phyloP scores from a whole-genome alignment of 2,797 vertebrate species.

The Lutjanus argentimaculatus region DNA sequence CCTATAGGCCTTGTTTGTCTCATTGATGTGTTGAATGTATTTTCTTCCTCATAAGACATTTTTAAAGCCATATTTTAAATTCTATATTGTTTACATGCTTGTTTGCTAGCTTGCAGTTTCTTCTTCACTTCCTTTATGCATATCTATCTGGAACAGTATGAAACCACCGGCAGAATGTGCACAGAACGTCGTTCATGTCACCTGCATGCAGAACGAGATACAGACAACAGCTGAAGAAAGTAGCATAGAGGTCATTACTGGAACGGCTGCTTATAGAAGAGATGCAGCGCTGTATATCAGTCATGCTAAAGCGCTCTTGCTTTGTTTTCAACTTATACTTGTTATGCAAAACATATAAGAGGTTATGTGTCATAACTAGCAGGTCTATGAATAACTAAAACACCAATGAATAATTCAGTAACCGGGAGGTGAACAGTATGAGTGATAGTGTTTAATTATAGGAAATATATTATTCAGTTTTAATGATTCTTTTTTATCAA shows the following conservation, averaged over 20 bases:
- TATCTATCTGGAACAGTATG: not conserved
- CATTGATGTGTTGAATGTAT: no score
- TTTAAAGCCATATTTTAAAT: no score
- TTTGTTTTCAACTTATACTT: not conserved
- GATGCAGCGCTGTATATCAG: not conserved
- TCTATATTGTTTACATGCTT: no score
- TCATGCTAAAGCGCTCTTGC: not conserved
- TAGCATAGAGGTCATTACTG: not conserved
- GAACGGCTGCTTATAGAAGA: not conserved
- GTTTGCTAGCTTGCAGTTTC: not conserved
- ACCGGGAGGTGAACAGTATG: not conserved
- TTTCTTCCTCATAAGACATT: no score
- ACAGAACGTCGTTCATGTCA: not conserved
- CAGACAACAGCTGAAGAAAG: not conserved
- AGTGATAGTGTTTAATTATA: not conserved
- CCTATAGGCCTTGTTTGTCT: no score
- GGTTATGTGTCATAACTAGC: constrained; percentile 3
- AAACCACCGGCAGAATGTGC: not conserved
- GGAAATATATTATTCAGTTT: not conserved
- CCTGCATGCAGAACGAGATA: not conserved
- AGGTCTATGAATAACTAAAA: constrained; percentile 16
- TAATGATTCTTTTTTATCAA: not conserved
- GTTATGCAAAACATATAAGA: constrained; percentile 4
- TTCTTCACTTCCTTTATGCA: not conserved
- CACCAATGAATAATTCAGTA: constrained; percentile 16